Evolutionary conservation across 1,140 invertebrate species (phyloP).

Genomic region (Drosophila cardini): DNA sequence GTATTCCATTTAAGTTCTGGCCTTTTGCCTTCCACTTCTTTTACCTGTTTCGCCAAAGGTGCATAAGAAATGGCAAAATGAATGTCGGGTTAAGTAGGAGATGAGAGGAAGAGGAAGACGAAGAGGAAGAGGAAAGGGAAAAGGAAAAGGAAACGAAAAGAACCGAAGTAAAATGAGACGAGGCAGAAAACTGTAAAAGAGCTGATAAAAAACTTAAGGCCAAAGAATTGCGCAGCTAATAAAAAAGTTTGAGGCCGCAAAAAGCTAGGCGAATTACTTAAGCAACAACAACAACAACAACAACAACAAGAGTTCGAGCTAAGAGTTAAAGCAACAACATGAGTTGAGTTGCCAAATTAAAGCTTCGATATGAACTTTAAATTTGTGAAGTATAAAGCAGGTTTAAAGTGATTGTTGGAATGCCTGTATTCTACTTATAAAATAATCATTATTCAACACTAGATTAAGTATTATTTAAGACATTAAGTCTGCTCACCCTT

Average conservation of each 20-base stretch:
- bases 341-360: slow-evolving; percentile 4
- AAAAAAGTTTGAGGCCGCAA: slow-evolving; percentile 49
- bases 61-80: slow-evolving; percentile 32
- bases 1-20: slow-evolving; percentile 58
- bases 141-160: too few relatives aligned
- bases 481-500: too few relatives aligned
- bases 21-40: slow-evolving; percentile 33
- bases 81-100: slow-evolving; percentile 60
- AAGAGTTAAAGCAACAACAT: background rate
- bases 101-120: background rate
- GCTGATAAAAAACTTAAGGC: slow-evolving; percentile 68
- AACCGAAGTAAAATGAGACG: background rate
- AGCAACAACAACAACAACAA: slow-evolving; percentile 23
- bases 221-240: slow-evolving; percentile 60
- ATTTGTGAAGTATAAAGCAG: background rate
- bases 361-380: background rate
- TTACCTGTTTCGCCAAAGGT: slow-evolving; percentile 40
- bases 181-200: slow-evolving; percentile 60
- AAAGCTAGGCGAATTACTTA: slow-evolving; percentile 45
- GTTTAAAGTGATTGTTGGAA: background rate
- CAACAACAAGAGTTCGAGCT: background rate
- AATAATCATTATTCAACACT: too few relatives aligned
- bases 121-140: too few relatives aligned
- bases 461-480: too few relatives aligned
- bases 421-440: too few relatives aligned